These are phyloP conservation scores for Merluccius polli DNA, from an alignment of 2,797 vertebrate genomes.

Conservation along the genomic window DNA sequence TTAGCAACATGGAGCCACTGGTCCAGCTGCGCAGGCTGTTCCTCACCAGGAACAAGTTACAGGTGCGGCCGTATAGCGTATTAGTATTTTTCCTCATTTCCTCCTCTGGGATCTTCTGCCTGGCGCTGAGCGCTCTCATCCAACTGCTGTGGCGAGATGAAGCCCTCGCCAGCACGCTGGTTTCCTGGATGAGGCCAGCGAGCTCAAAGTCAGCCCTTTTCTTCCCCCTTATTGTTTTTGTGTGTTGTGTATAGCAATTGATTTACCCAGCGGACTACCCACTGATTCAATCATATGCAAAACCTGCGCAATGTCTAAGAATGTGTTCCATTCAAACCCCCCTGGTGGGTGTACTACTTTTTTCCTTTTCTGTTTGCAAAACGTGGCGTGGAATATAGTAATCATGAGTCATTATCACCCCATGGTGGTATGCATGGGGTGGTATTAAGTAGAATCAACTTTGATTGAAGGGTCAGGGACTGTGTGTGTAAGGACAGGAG, in stretches of 20 bases:
- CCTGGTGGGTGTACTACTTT: conserved; percentile 36
- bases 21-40: conserved; percentile 78
- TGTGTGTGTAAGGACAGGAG: conserved; percentile 53
- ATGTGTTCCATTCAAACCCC: conserved; percentile 53
- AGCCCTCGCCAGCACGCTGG: neutral
- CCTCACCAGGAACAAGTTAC: conserved; percentile 82
- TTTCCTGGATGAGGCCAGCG: conserved; percentile 26
- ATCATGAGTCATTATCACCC: conserved; percentile 69
- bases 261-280: conserved; percentile 43
- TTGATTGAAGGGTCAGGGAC: conserved; percentile 76
- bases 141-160: neutral
- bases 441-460: conserved; percentile 70
- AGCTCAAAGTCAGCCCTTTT: conserved; percentile 49
- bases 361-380: conserved; percentile 57
- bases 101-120: neutral
- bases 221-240: conserved; percentile 14
- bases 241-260: conserved; percentile 15
- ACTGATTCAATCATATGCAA: conserved; percentile 54
- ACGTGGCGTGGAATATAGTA: conserved; percentile 65
- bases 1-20: conserved; percentile 75
- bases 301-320: conserved; percentile 48
- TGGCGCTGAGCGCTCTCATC: neutral
- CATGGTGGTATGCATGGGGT: conserved; percentile 59
- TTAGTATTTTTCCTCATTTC: neutral
- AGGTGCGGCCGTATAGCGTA: conserved; percentile 64